A percentile compares a stretch with the other conserved stretches of the same genome.
Conservation (phyloP, 1,140 invertebrate genomes). For the Hylaeus anthracinus region DNA sequence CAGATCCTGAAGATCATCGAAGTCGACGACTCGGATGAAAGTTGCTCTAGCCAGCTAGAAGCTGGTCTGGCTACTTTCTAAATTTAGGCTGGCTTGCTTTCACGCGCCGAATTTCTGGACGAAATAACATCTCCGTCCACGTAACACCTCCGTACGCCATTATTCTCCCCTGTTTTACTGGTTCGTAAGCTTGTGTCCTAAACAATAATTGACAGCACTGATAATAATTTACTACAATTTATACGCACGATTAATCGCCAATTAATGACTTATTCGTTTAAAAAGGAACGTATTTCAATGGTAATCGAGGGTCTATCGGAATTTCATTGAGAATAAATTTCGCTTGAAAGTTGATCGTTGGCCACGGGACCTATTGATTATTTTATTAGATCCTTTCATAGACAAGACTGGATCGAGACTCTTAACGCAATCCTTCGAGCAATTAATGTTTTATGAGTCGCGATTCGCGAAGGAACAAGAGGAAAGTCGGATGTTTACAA, state of each 20-base stretch:
- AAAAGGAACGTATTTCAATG: no score
- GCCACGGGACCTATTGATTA: no score
- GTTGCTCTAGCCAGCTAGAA: constrained; percentile 62
- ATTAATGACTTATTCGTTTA: no score
- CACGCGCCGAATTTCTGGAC: constrained; percentile 64
- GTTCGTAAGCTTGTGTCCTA: no score
- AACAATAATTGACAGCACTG: neutral
- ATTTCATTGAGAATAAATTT: no score
- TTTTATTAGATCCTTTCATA: no score
- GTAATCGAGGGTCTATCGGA: no score
- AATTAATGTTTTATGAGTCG: no score
- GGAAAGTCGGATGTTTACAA: no score
- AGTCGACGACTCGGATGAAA: constrained; percentile 49
- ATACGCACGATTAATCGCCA: neutral
- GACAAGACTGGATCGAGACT: no score
- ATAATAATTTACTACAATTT: neutral
- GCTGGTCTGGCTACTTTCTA: constrained; percentile 68
- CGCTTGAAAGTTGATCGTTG: neutral
- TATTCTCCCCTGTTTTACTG: neutral
- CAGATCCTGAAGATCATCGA: neutral
- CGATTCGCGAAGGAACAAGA: no score
- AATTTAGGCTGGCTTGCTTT: constrained; percentile 70
- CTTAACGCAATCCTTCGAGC: no score
- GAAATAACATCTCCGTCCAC: constrained; percentile 8
- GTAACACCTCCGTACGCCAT: constrained; percentile 8